These are phyloP conservation scores for Papilio helenus DNA, from an alignment of 1,140 invertebrate genomes.

Conservation along the genomic window DNA sequence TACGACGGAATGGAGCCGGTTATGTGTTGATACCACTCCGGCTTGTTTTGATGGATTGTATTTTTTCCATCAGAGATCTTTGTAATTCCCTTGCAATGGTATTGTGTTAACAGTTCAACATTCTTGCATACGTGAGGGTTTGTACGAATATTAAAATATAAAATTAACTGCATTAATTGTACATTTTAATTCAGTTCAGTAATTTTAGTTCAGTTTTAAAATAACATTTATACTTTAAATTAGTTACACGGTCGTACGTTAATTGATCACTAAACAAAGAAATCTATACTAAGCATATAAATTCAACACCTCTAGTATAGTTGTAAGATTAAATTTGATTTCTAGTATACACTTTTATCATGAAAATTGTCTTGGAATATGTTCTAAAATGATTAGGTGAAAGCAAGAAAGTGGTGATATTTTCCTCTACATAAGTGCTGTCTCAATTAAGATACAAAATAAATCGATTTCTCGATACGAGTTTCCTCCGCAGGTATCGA, in stretches of 20 bases:
- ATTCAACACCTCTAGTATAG: too few relatives aligned
- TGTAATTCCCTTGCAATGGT: slow-evolving; percentile 33
- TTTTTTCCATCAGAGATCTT: slow-evolving; percentile 39
- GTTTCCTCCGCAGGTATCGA: background rate
- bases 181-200: too few relatives aligned
- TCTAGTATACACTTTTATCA: background rate
- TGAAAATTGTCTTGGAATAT: background rate
- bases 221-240: background rate
- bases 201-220: too few relatives aligned
- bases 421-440: background rate
- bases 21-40: slow-evolving; percentile 55
- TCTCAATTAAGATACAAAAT: background rate
- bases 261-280: too few relatives aligned
- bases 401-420: background rate
- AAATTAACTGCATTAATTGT: background rate
- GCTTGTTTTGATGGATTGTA: slow-evolving; percentile 58
- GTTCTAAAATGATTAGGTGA: background rate
- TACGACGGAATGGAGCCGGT: slow-evolving; percentile 57
- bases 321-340: too few relatives aligned
- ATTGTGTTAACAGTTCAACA: slow-evolving; percentile 7
- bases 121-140: background rate
- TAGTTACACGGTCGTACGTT: too few relatives aligned
- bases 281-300: too few relatives aligned
- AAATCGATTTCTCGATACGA: slow-evolving; percentile 10
- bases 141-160: background rate